Evolutionary conservation across 2,113 vertebrate genomes (phyloP).

Genomic region (Sapajus apella): DNA sequence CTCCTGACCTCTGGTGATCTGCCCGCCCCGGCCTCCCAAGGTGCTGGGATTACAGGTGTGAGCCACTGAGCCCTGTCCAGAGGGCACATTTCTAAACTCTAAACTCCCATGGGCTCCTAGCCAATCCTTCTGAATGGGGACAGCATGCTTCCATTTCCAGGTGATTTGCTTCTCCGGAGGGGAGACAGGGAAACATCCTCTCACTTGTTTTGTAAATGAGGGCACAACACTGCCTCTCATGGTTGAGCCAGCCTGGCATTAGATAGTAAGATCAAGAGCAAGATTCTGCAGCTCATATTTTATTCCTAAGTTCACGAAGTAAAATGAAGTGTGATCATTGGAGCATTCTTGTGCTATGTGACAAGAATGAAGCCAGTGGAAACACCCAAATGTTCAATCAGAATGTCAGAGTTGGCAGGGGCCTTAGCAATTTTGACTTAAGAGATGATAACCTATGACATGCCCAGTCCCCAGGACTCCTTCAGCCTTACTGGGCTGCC

Average conservation of each 20-base stretch:
- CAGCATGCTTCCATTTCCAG: neutral
- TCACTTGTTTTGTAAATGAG: neutral
- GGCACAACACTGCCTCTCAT: neutral
- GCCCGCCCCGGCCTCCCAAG: too few relatives aligned
- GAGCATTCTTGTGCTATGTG: neutral
- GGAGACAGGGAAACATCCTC: neutral
- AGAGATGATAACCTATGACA: neutral
- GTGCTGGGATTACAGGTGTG: too few relatives aligned
- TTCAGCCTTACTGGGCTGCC: too few relatives aligned
- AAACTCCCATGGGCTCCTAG: neutral
- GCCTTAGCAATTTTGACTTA: neutral
- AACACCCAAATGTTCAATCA: neutral
- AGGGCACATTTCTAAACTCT: neutral
- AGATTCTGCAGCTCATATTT: neutral
- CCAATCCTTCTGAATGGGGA: neutral
- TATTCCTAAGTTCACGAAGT: neutral
- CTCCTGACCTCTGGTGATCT: too few relatives aligned
- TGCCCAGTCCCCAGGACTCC: neutral
- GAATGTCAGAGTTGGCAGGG: neutral
- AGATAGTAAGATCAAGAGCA: neutral
- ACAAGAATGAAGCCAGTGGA: neutral
- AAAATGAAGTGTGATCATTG: neutral
- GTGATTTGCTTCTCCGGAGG: neutral
- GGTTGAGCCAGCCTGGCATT: neutral
- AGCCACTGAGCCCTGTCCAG: too few relatives aligned